A percentile compares a stretch with the other conserved stretches of the same genome.
Evolutionary conservation across 2,888 invertebrate species (phyloP).

Genomic region (Sturmia bella): DNA sequence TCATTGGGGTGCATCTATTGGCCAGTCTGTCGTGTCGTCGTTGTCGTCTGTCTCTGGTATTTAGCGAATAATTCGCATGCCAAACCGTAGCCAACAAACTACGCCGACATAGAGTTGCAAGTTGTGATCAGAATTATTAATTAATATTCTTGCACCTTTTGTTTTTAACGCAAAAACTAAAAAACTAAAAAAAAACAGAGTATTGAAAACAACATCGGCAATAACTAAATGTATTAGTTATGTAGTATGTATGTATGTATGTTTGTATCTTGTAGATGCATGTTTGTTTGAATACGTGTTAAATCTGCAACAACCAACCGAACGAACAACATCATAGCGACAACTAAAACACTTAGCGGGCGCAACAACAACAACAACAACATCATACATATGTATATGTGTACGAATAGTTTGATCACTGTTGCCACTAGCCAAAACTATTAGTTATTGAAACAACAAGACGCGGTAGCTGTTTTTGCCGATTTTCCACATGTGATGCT

Average conservation of each 20-base stretch:
- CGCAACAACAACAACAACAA: background rate
- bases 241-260: conserved; percentile 37
- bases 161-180: conserved; percentile 54
- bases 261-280: conserved; percentile 27
- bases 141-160: conserved; percentile 82
- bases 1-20: conserved; percentile 66
- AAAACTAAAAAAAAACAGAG: background rate
- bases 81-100: conserved; percentile 76
- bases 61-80: conserved; percentile 77
- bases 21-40: conserved; percentile 17
- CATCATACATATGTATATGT: background rate
- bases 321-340: conserved; percentile 18
- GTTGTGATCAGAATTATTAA: conserved; percentile 80
- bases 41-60: conserved; percentile 64
- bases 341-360: conserved; percentile 51
- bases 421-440: conserved; percentile 21
- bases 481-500: conserved; percentile 32
- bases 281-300: conserved; percentile 61
- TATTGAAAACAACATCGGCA: conserved; percentile 31
- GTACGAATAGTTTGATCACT: conserved; percentile 22
- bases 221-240: conserved; percentile 54
- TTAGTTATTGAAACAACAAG: conserved; percentile 4
- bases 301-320: conserved; percentile 54
- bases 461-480: background rate
- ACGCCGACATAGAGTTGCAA: conserved; percentile 79